A percentile compares a stretch with the other conserved stretches of the same genome.
These are phyloP conservation scores for Natrix natrix DNA, from an alignment of 2,797 vertebrate genomes.

Conservation along the genomic window DNA sequence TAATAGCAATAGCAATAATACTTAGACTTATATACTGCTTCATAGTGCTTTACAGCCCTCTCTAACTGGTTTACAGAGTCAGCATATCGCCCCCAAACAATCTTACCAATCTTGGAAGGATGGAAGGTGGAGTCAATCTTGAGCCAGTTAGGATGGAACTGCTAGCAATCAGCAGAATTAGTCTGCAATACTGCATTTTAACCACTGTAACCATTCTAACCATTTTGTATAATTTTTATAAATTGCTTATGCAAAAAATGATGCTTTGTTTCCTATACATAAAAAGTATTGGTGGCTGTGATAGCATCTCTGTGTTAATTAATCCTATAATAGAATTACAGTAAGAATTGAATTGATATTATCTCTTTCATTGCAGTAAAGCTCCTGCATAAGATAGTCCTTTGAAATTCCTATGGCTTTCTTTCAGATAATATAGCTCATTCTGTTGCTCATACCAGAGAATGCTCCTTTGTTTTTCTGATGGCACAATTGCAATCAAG, in stretches of 20 bases:
- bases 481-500: neutral
- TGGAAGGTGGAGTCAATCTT: neutral
- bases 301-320: neutral
- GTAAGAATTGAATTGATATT: neutral
- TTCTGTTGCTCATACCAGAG: neutral
- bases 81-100: neutral
- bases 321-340: neutral
- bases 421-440: neutral
- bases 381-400: neutral
- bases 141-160: neutral
- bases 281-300: neutral
- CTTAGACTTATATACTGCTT: neutral
- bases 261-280: neutral
- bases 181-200: neutral
- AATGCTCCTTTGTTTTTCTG: neutral
- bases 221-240: neutral
- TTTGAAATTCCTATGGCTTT: neutral
- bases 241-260: neutral
- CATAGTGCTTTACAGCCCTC: neutral
- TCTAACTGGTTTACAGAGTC: neutral
- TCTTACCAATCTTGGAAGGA: neutral
- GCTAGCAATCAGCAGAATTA: neutral
- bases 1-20: neutral
- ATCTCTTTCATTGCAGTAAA: neutral
- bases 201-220: neutral